Evolutionary conservation across 2,888 invertebrate genomes (phyloP).

Genomic region (Leucophenga maculata): DNA sequence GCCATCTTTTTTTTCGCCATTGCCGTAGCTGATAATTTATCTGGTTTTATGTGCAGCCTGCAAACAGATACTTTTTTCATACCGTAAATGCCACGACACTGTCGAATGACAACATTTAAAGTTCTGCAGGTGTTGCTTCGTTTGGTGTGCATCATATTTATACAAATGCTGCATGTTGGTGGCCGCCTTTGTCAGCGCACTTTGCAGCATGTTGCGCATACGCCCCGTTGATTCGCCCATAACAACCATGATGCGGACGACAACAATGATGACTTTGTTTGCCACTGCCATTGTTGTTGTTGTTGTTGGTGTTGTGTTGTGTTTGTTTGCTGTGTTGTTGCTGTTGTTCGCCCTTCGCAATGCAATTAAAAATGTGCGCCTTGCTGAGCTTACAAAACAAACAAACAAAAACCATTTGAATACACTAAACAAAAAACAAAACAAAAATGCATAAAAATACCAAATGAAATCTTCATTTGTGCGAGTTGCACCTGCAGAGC

Average conservation of each 20-base stretch:
- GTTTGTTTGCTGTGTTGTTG: background rate
- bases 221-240: background rate
- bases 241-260: too few relatives aligned
- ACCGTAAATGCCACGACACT: background rate
- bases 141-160: too few relatives aligned
- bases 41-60: background rate
- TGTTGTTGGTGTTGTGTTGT: background rate
- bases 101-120: slow-evolving; percentile 8
- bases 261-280: slow-evolving; percentile 17
- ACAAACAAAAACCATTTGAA: background rate
- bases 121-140: slow-evolving; percentile 10
- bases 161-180: too few relatives aligned
- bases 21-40: slow-evolving; percentile 15
- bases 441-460: background rate
- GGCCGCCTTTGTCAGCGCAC: slow-evolving; percentile 7
- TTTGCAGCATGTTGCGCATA: slow-evolving; percentile 15
- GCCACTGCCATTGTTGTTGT: background rate
- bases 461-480: slow-evolving; percentile 22
- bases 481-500: slow-evolving; percentile 2
- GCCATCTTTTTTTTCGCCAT: too few relatives aligned
- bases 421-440: background rate
- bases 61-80: background rate
- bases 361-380: slow-evolving; percentile 56
- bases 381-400: slow-evolving; percentile 41
- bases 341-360: slow-evolving; percentile 31